Evolutionary conservation across 2,888 invertebrate species (phyloP).

Genomic region (Hylaea fasciaria): DNA sequence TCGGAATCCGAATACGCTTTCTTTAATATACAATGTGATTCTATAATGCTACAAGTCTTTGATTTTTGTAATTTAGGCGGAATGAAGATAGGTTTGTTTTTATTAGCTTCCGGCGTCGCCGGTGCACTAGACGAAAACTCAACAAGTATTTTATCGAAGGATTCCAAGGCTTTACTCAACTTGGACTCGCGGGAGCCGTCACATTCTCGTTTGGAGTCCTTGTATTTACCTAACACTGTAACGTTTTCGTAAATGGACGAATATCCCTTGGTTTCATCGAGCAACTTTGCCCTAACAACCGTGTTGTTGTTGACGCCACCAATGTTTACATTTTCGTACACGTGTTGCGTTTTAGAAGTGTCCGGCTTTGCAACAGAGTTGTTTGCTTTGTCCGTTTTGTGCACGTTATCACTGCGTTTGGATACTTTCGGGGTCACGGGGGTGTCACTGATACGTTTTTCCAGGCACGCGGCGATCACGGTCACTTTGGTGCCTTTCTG

Average conservation of each 20-base stretch:
- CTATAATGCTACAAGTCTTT: conserved; percentile 89
- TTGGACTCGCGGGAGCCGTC: conserved; percentile 64
- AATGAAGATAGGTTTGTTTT: conserved; percentile 59
- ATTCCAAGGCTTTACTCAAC: conserved; percentile 77
- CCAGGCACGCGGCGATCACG: conserved; percentile 78
- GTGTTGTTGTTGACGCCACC: conserved; percentile 53
- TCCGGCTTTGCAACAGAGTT: conserved; percentile 65
- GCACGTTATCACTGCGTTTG: conserved; percentile 60
- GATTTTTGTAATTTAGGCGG: conserved; percentile 88
- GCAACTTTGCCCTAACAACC: conserved; percentile 55
- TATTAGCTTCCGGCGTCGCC: conserved; percentile 55
- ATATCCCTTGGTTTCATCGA: conserved; percentile 77
- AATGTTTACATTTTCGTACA: conserved; percentile 82
- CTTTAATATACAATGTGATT: conserved; percentile 88
- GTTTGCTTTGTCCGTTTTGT: conserved; percentile 65
- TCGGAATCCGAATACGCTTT: conserved; percentile 82
- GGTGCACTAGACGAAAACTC: conserved; percentile 70
- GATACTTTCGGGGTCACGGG: conserved; percentile 48
- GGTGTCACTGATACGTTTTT: conserved; percentile 77
- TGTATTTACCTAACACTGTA: conserved; percentile 67
- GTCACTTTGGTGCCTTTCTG: conserved; percentile 78
- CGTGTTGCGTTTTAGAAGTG: conserved; percentile 61
- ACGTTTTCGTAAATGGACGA: conserved; percentile 81
- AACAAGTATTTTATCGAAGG: conserved; percentile 79
- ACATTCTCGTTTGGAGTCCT: conserved; percentile 43